Percentiles rank a stretch among this genome's conserved stretches.
Evolutionary conservation across 2,113 vertebrate species (phyloP).

Genomic region (Leiothrix lutea): DNA sequence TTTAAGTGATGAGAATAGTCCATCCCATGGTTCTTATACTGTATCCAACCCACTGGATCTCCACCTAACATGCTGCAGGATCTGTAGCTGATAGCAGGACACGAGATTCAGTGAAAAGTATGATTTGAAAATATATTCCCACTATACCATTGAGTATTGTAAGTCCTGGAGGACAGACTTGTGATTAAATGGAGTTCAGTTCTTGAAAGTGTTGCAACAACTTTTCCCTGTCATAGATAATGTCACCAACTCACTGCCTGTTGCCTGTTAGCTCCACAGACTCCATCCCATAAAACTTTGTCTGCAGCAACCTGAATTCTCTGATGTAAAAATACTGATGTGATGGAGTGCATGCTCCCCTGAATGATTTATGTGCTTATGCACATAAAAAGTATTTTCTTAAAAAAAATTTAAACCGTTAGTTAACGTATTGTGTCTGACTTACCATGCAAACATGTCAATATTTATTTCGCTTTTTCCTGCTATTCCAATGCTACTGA

Average conservation of each 20-base stretch:
- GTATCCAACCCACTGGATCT: neutral
- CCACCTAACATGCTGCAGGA: neutral
- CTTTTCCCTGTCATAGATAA: neutral
- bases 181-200: neutral
- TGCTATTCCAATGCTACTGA: neutral
- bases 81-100: neutral
- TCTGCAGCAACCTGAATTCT: neutral
- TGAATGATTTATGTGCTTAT: neutral
- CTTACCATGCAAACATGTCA: neutral
- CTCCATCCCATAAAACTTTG: neutral
- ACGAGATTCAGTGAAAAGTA: neutral
- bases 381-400: neutral
- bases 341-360: neutral
- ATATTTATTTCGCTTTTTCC: neutral
- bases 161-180: neutral
- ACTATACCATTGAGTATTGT: neutral
- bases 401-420: neutral
- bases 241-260: neutral
- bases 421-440: neutral
- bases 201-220: neutral
- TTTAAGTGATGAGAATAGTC: neutral
- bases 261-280: neutral
- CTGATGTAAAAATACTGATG: neutral
- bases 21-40: neutral
- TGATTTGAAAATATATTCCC: neutral